phyloP scores from a whole-genome alignment of 2,888 invertebrate genomes.

The Lordiphosa fenestrarum region DNA sequence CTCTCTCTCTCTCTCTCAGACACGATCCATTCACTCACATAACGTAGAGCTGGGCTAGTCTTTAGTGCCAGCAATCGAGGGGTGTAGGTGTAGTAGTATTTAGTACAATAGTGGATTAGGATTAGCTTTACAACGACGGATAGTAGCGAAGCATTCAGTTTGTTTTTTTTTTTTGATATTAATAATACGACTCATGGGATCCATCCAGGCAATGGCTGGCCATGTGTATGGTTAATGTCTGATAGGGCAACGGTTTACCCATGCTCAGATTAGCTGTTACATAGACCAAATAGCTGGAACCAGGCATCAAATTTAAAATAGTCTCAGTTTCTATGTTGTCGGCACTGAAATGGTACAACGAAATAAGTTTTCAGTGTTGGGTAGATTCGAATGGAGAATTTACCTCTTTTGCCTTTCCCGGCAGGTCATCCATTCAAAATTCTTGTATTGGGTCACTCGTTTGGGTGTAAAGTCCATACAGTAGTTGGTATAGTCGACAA shows the following conservation, averaged over 20 bases:
- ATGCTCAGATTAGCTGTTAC: conserved; percentile 82
- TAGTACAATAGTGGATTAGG: conserved; percentile 47
- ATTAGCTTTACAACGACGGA: conserved; percentile 71
- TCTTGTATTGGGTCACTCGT: conserved; percentile 73
- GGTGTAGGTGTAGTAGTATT: conserved; percentile 29
- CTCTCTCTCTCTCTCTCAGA: neutral
- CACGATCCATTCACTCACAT: conserved; percentile 1
- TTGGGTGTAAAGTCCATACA: conserved; percentile 78
- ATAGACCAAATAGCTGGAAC: conserved; percentile 82
- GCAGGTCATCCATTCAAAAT: conserved; percentile 77
- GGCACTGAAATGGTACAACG: conserved; percentile 73
- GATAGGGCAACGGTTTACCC: conserved; percentile 83
- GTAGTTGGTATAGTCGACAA: conserved; percentile 79
- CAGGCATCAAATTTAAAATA: conserved; percentile 81
- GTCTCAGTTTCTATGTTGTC: conserved; percentile 80
- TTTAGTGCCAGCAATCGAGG: conserved; percentile 60
- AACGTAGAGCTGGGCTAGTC: conserved; percentile 2
- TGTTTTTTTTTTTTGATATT: conserved; percentile 9
- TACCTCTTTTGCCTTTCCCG: conserved; percentile 74
- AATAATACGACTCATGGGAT: conserved; percentile 76
- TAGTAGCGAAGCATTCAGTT: conserved; percentile 41
- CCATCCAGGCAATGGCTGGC: conserved; percentile 74
- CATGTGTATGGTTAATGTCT: conserved; percentile 80
- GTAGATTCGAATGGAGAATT: no score
- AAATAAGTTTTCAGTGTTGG: neutral